These are phyloP conservation scores for Podarcis cretensis DNA, from an alignment of 2,113 vertebrate species.

Conservation along the genomic window DNA sequence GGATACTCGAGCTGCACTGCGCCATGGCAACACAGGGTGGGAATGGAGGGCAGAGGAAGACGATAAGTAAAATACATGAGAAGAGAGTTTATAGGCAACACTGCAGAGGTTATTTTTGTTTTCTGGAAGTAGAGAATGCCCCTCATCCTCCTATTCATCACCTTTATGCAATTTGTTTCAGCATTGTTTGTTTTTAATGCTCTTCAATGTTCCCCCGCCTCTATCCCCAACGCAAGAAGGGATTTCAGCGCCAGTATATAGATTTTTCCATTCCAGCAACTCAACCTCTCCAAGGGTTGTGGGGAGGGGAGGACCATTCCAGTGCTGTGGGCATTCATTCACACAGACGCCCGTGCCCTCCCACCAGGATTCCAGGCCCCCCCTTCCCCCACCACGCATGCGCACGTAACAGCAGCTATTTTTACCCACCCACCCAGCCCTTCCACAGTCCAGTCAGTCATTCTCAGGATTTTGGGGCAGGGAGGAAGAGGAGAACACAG, in stretches of 20 bases:
- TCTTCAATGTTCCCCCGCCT: not conserved
- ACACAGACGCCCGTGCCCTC: not conserved
- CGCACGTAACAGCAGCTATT: not conserved
- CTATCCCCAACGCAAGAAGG: not conserved
- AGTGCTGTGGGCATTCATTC: not conserved
- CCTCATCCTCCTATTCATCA: not conserved
- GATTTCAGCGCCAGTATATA: not conserved
- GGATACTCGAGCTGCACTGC: too few species aligned
- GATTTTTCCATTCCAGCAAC: not conserved
- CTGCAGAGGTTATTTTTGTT: not conserved
- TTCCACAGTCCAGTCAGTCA: slow-evolving; percentile 1
- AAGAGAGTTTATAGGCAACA: not conserved
- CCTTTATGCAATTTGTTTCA: not conserved
- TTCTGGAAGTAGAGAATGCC: not conserved
- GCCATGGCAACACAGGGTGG: not conserved
- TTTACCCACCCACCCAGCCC: not conserved
- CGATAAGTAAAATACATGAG: not conserved
- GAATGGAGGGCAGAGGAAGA: not conserved
- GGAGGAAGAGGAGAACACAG: not conserved
- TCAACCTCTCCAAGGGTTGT: not conserved
- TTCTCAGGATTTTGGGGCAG: too few species aligned
- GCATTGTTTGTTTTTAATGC: not conserved
- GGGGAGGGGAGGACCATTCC: not conserved
- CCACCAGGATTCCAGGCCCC: not conserved
- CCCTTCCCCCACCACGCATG: not conserved